Conservation (phyloP, 2,888 invertebrate genomes). For the Allolobophora icterica region DNA sequence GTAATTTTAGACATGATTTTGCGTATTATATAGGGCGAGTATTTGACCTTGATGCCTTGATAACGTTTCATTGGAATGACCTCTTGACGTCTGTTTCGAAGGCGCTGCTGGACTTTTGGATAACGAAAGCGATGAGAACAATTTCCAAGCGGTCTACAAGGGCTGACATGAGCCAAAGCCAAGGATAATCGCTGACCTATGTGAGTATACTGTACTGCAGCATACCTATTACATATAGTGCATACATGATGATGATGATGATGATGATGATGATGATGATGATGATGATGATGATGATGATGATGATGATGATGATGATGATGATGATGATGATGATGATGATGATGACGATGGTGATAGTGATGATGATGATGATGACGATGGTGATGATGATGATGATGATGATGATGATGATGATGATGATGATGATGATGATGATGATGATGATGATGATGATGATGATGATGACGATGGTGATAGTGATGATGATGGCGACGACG, state of each 20-base stretch:
- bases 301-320: too few relatives aligned
- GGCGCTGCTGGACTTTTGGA: background rate
- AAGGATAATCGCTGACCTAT: background rate
- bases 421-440: slow-evolving; percentile 31
- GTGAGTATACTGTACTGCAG: background rate
- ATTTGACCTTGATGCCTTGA: background rate
- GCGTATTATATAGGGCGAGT: background rate
- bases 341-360: too few relatives aligned
- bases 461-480: background rate
- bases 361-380: background rate
- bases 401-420: slow-evolving; percentile 27
- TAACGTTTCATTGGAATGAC: background rate
- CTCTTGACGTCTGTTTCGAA: background rate
- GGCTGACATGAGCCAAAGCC: background rate
- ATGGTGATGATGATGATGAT: background rate
- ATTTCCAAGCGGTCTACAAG: background rate
- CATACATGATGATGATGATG: background rate
- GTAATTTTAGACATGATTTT: background rate
- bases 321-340: too few relatives aligned
- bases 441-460: slow-evolving; percentile 28
- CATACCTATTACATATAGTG: background rate
- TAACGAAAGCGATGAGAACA: background rate
- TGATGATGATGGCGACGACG: too few relatives aligned
- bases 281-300: too few relatives aligned
- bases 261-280: background rate